Conservation (phyloP, 2,888 invertebrate species). For the Tiliacea citrago region DNA sequence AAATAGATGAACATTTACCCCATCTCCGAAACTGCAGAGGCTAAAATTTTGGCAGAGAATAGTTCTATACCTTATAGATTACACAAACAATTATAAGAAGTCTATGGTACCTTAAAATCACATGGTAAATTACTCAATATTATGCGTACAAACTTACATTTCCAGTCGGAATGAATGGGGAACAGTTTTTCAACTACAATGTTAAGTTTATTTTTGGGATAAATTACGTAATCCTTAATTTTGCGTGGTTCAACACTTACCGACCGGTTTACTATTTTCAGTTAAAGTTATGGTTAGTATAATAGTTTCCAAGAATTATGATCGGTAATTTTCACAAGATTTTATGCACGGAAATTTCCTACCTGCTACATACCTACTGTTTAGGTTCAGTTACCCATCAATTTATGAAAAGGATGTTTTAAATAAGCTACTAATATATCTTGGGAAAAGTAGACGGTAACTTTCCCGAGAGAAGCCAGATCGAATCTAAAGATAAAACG, state of each 20-base stretch:
- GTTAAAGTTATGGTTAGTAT: neutral
- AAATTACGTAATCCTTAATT: no score
- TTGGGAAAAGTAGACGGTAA: neutral
- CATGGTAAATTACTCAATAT: no score
- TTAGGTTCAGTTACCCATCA: no score
- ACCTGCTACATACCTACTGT: neutral
- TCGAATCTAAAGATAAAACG: no score
- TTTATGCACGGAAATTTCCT: neutral
- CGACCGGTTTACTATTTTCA: neutral
- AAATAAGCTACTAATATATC: neutral
- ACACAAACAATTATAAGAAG: neutral
- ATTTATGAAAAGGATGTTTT: constrained; percentile 7
- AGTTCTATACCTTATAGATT: neutral
- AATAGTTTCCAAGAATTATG: neutral
- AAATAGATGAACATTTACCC: no score
- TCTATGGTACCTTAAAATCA: neutral
- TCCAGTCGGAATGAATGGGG: no score
- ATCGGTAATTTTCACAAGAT: no score
- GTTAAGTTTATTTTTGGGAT: no score
- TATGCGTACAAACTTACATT: no score
- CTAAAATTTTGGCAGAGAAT: neutral
- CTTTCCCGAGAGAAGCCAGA: neutral
- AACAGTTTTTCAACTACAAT: no score
- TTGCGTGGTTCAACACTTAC: no score
- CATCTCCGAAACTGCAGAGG: no score